These are phyloP conservation scores for Monomorium pharaonis DNA, from an alignment of 1,140 invertebrate species.

Conservation along the genomic window DNA sequence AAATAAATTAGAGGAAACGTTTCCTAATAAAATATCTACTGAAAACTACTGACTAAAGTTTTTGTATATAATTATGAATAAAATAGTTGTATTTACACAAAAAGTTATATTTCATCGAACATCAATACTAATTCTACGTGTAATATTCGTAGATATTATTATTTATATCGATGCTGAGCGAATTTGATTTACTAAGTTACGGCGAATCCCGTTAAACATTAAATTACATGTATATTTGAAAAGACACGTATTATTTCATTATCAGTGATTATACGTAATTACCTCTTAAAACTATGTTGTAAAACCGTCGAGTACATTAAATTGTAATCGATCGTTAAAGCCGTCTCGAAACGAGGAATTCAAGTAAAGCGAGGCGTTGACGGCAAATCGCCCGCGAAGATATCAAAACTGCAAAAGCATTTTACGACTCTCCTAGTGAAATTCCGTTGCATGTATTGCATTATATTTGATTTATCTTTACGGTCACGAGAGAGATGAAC, in stretches of 20 bases:
- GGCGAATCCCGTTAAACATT: background rate
- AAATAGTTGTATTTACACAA: background rate
- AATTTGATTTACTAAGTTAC: background rate
- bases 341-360: background rate
- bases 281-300: conserved; percentile 21
- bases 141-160: background rate
- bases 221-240: background rate
- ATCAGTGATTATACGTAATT: background rate
- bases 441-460: conserved; percentile 35
- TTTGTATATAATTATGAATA: background rate
- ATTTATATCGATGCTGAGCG: background rate
- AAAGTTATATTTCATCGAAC: background rate
- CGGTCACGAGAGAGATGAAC: background rate
- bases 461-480: conserved; percentile 44
- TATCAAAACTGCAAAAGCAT: background rate
- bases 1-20: background rate
- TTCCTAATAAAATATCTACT: background rate
- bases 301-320: conserved; percentile 21
- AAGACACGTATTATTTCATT: background rate
- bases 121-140: background rate
- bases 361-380: background rate
- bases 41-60: background rate
- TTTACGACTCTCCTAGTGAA: conserved; percentile 13
- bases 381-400: background rate
- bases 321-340: background rate